Conservation (phyloP, 2,113 vertebrate species). For the Tetrao urogallus region DNA sequence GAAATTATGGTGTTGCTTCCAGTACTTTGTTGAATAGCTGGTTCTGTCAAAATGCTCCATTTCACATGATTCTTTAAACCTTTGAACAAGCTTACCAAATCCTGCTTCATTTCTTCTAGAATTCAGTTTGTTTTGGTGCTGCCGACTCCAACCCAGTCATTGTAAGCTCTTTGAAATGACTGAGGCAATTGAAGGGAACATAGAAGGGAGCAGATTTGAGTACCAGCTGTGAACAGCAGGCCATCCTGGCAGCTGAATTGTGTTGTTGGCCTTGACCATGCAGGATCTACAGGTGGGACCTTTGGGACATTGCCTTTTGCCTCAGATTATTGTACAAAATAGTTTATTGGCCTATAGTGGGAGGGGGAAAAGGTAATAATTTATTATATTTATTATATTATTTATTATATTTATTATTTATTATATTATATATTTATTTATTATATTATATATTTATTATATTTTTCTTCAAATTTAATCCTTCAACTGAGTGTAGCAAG, state of each 20-base stretch:
- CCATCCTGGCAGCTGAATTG: not conserved
- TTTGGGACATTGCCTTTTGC: not conserved
- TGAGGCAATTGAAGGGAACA: not conserved
- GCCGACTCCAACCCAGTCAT: no score
- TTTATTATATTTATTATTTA: no score
- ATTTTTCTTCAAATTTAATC: not conserved
- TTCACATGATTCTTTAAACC: not conserved
- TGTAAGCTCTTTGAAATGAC: not conserved
- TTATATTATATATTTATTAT: no score
- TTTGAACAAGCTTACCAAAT: not conserved
- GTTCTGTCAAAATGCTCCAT: not conserved
- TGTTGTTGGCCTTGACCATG: accelerated
- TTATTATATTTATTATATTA: not conserved
- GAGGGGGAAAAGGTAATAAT: not conserved
- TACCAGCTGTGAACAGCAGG: not conserved
- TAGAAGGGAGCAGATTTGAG: not conserved
- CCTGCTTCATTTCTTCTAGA: not conserved
- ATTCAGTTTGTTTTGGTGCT: not conserved
- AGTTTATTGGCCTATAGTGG: not conserved
- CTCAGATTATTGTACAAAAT: not conserved
- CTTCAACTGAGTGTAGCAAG: not conserved
- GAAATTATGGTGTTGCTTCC: accelerated
- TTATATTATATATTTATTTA: no score
- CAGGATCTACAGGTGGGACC: no score
- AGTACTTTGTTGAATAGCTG: not conserved